Percentiles rank a stretch among this genome's conserved stretches.
phyloP scores from a whole-genome alignment of 2,888 invertebrate genomes.

The Drosophila prostipennis region DNA sequence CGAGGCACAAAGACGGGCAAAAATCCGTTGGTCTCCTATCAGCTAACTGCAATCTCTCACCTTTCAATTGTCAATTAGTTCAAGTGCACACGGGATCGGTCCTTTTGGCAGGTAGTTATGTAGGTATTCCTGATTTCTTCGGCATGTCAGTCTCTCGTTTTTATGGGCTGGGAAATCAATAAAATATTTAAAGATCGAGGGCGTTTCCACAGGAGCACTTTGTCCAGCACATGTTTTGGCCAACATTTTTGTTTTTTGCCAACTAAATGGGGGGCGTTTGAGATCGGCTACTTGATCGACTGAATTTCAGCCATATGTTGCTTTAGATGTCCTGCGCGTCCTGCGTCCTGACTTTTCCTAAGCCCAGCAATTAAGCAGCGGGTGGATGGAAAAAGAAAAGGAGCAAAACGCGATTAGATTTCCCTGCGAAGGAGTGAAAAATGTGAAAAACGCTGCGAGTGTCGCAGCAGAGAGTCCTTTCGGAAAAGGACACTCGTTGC shows the following conservation, averaged over 20 bases:
- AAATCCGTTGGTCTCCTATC: constrained; percentile 66
- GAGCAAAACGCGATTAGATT: constrained; percentile 63
- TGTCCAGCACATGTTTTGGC: constrained; percentile 67
- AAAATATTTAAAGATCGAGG: constrained; percentile 60
- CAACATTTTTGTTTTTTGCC: constrained; percentile 1
- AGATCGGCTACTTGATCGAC: constrained; percentile 3
- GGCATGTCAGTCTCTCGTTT: constrained; percentile 20
- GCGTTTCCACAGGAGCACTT: constrained; percentile 67
- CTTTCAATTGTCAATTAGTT: constrained; percentile 78
- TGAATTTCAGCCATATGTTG: constrained; percentile 51
- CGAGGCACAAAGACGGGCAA: constrained; percentile 44
- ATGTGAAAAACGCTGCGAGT: constrained; percentile 52
- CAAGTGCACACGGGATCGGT: constrained; percentile 57
- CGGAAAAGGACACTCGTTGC: constrained; percentile 40
- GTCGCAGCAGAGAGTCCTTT: constrained; percentile 43
- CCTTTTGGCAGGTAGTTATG: constrained; percentile 18
- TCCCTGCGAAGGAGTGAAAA: constrained; percentile 69
- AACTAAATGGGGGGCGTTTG: constrained; percentile 34
- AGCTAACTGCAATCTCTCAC: constrained; percentile 74
- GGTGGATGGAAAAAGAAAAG: constrained; percentile 24
- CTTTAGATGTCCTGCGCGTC: constrained; percentile 47
- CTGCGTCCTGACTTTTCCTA: constrained; percentile 32
- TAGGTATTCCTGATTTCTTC: constrained; percentile 14
- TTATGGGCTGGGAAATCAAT: constrained; percentile 62
- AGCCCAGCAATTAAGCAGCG: constrained; percentile 62